Conservation (phyloP, 2,797 vertebrate species). For the Forpus xanthops region DNA sequence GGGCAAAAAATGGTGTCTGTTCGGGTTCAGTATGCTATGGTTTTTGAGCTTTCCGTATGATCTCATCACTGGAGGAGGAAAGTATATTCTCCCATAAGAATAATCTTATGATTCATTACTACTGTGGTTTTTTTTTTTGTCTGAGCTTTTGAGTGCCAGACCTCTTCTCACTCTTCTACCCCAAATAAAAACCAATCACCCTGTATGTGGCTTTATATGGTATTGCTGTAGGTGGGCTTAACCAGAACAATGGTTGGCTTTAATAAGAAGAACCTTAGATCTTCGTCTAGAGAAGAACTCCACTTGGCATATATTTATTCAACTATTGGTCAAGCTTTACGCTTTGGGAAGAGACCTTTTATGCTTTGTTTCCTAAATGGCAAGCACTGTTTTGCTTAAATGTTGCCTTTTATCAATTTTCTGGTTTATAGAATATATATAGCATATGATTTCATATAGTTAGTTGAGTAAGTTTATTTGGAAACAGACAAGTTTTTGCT, state of each 20-base stretch:
- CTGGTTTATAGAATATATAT: not conserved
- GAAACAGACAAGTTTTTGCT: not conserved
- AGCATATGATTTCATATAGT: not conserved
- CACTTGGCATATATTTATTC: not conserved
- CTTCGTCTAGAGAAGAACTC: slow-evolving; percentile 19
- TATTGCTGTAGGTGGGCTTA: slow-evolving; percentile 39
- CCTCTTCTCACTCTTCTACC: slow-evolving; percentile 37
- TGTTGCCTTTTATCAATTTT: not conserved
- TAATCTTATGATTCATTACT: slow-evolving; percentile 64
- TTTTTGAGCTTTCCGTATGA: slow-evolving; percentile 49
- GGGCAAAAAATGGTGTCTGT: not conserved
- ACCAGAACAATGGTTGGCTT: slow-evolving; percentile 27
- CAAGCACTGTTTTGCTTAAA: not conserved
- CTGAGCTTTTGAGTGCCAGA: slow-evolving; percentile 54
- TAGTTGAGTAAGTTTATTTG: not conserved
- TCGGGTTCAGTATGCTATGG: slow-evolving; percentile 31
- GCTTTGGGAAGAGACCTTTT: not conserved
- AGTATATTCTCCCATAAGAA: slow-evolving; percentile 58
- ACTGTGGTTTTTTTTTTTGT: slow-evolving; percentile 46
- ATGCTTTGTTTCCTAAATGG: not conserved
- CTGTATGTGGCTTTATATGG: slow-evolving; percentile 48
- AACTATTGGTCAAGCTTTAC: slow-evolving; percentile 6
- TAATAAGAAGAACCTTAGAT: slow-evolving; percentile 5
- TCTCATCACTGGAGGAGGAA: slow-evolving; percentile 65
- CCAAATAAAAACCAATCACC: slow-evolving; percentile 37